Conservation (phyloP, 2,888 invertebrate species). For the Eristalis intricaria region DNA sequence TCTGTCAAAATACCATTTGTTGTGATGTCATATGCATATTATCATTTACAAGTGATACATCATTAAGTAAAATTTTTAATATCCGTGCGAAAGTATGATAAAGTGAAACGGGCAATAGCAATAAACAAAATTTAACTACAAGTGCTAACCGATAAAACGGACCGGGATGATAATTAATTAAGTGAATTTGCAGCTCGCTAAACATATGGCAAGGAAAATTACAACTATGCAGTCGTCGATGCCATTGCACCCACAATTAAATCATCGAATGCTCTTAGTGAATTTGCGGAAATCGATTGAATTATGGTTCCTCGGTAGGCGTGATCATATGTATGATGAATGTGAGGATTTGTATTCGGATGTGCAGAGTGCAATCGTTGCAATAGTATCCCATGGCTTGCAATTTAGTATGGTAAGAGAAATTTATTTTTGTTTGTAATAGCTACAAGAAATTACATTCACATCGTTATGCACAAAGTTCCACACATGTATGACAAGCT, state of each 20-base stretch:
- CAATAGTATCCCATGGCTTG: slow-evolving; percentile 68
- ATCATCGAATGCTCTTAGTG: slow-evolving; percentile 63
- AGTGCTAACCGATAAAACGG: background rate
- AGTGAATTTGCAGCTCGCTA: slow-evolving; percentile 23
- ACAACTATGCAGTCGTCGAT: slow-evolving; percentile 58
- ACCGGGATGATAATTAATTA: background rate
- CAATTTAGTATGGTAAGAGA: slow-evolving; percentile 57
- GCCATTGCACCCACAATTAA: slow-evolving; percentile 51
- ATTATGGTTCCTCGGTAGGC: slow-evolving; percentile 66
- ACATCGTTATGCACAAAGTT: background rate
- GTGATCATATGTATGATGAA: slow-evolving; percentile 55
- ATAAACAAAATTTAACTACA: background rate
- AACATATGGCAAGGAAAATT: background rate
- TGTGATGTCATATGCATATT: slow-evolving; percentile 51
- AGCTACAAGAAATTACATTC: background rate
- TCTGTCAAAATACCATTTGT: slow-evolving; percentile 41
- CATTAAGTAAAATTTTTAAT: background rate
- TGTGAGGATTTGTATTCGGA: slow-evolving; percentile 55
- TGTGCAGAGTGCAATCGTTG: slow-evolving; percentile 61
- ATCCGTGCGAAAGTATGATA: slow-evolving; percentile 15
- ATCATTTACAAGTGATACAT: background rate
- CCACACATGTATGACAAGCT: background rate
- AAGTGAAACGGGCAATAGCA: slow-evolving; percentile 21
- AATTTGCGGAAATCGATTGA: slow-evolving; percentile 73
- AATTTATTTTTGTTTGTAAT: background rate